Evolutionary conservation across 2,113 vertebrate species (phyloP), one percentile per base, ranked within the genome.

Genomic region (Vulpes ferrilata): DNA sequence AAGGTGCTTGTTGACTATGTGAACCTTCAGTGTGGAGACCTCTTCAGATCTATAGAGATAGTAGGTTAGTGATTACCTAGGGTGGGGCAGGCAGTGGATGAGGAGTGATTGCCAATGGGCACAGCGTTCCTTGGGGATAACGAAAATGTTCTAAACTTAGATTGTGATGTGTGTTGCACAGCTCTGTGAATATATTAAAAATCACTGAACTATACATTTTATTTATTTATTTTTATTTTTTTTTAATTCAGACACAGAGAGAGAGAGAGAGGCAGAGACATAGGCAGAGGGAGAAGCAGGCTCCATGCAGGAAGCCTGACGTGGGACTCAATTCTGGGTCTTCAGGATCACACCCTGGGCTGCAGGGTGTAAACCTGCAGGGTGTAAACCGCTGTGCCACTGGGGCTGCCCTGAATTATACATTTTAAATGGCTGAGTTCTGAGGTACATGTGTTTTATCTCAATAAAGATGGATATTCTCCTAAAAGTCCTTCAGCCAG

Each of bases 101-200:
- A 96, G 25, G 22, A 80, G 16, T 48, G n/a, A 73, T 35, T 43
- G 60, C 60, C 27, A 19, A 80, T 15, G 17, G 48, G 35, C 80
- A 69, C 30, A 30, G 23, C 51, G 22, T 79, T 96, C 82, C 53
- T 88, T 1, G 78, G 60, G 76, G 38, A 73, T 67, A 15, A 95
- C 85, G 16, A 94, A 96, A 97, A 73, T 71, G 59, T 93, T 93
- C 74, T 80, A 85, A 92, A 95, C 38, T 94, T 95, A 79, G 32
- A n/a, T 59, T 80, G 43, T 88, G 88, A 78, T 25, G 48, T 95
- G n/a, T 20, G 11, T 62, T 91, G 84, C 55, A 67, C 35, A 82
- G 17, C 1, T 94, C 35, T 85, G 22, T 73, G 86, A 80, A 57
- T 60, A 59, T 64, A 83, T 78, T 96, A 38, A 95, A 96, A 97